Evolutionary conservation across 2,113 vertebrate genomes (phyloP).

Genomic region (Laterallus jamaicensis): DNA sequence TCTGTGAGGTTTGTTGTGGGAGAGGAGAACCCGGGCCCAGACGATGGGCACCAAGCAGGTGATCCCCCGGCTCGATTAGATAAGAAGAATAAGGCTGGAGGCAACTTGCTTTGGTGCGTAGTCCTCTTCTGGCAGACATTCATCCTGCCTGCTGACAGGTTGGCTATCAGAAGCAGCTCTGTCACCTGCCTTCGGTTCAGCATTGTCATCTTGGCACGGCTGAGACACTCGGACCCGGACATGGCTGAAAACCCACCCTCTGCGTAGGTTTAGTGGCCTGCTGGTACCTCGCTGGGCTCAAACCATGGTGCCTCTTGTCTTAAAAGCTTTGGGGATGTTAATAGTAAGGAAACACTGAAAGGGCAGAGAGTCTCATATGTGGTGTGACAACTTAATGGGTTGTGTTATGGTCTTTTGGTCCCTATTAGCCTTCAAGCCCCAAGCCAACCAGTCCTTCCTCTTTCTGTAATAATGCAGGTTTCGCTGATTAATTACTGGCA

Average conservation of each 20-base stretch:
- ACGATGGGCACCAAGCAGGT: neutral
- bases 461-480: neutral
- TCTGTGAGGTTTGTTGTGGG: neutral
- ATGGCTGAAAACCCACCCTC: fast-evolving
- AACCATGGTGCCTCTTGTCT: fast-evolving
- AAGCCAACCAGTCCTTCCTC: neutral
- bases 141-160: neutral
- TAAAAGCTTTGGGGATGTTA: neutral
- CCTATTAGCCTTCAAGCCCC: neutral
- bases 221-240: no score
- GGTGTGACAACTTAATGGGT: neutral
- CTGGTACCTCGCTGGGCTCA: fast-evolving
- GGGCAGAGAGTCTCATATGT: neutral
- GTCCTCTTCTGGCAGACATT: neutral
- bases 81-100: neutral
- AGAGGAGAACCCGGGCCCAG: neutral
- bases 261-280: fast-evolving
- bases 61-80: neutral
- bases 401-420: neutral
- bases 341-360: neutral
- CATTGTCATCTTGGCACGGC: neutral
- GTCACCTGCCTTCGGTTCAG: neutral
- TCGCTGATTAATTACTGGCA: neutral
- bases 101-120: neutral
- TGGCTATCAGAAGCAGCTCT: neutral